Evolutionary conservation across 2,888 invertebrate genomes (phyloP).

Genomic region (Podabrus alpinus): DNA sequence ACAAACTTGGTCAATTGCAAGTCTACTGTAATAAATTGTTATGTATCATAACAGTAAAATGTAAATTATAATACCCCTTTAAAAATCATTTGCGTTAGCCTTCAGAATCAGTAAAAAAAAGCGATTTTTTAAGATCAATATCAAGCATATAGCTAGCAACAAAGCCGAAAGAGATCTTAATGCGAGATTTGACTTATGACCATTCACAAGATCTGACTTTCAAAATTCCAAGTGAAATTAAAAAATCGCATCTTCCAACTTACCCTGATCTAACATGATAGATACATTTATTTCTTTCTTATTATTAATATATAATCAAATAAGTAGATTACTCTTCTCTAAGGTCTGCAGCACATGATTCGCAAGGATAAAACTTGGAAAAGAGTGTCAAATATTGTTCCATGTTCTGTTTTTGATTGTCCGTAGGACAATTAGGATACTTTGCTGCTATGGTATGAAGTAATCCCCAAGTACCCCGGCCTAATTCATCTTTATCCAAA

Average conservation of each 20-base stretch:
- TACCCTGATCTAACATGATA: neutral
- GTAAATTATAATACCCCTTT: no score
- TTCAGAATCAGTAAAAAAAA: no score
- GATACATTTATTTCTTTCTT: neutral
- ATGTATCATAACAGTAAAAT: no score
- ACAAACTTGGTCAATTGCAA: no score
- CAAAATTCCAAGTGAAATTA: no score
- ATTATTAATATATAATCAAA: constrained; percentile 5
- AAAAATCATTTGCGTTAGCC: no score
- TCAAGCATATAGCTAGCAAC: no score
- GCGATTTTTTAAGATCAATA: neutral
- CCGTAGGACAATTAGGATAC: constrained; percentile 83
- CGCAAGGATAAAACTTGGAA: constrained; percentile 91
- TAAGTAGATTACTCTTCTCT: constrained; percentile 72
- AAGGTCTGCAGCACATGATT: constrained; percentile 87
- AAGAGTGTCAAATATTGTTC: constrained; percentile 79
- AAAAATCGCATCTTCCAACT: neutral
- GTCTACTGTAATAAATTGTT: no score
- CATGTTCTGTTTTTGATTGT: constrained; percentile 75
- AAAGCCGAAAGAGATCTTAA: no score
- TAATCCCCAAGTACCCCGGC: constrained; percentile 87
- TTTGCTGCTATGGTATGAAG: constrained; percentile 96
- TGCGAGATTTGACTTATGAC: no score
- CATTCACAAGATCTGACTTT: no score
- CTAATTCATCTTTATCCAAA: constrained; percentile 75